phyloP scores from a whole-genome alignment of 2,113 vertebrate species.

The Megaceryle maxima region DNA sequence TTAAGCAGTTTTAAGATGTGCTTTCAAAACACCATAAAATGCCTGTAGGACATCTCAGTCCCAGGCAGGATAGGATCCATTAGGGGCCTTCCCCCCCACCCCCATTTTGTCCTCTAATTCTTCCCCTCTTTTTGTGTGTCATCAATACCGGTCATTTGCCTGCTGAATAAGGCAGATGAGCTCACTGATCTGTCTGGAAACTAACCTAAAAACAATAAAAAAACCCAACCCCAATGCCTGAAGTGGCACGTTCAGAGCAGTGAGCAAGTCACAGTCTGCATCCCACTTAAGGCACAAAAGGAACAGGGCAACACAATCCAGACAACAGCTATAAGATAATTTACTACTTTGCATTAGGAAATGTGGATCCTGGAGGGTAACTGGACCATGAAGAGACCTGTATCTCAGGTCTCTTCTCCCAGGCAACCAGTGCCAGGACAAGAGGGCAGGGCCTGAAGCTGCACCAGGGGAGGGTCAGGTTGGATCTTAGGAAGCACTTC shows the following conservation, averaged over 20 bases:
- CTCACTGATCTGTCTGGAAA: not conserved
- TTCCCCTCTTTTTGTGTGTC: not conserved
- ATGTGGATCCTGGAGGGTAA: not conserved
- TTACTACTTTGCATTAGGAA: not conserved
- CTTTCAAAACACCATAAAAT: not conserved
- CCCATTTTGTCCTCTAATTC: not conserved
- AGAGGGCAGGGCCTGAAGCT: too few relatives aligned
- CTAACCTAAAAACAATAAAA: not conserved
- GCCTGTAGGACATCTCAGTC: not conserved
- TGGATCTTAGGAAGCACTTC: too few relatives aligned
- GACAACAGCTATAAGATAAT: conserved; percentile 14
- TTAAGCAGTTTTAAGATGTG: not conserved
- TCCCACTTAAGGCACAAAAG: not conserved
- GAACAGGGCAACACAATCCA: not conserved
- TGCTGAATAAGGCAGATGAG: not conserved
- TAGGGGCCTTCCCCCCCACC: not conserved
- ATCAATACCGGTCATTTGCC: not conserved
- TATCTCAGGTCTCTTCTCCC: not conserved
- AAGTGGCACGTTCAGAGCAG: not conserved
- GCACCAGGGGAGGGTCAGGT: too few relatives aligned
- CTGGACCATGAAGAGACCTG: not conserved
- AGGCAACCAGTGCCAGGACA: too few relatives aligned
- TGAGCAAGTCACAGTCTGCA: not conserved
- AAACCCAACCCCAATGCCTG: not conserved
- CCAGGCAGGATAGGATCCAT: not conserved